Conservation (phyloP, 2,888 invertebrate species). For the Nomada fabriciana region DNA sequence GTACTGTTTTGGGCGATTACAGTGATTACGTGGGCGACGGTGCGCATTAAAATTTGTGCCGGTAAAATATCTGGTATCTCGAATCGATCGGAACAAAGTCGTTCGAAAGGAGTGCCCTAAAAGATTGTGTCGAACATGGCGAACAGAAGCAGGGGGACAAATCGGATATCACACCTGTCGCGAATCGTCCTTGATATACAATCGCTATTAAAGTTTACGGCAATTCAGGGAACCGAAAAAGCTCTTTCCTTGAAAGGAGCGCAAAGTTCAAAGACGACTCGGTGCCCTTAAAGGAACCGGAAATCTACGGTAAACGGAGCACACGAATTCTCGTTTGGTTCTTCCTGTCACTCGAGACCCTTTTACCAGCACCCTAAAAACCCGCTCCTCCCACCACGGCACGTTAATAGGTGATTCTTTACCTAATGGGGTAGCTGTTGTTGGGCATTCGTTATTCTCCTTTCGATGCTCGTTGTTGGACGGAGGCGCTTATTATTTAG, state of each 20-base stretch:
- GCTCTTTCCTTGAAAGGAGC: constrained; percentile 1
- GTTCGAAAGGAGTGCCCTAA: neutral
- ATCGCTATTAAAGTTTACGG: neutral
- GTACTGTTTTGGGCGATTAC: constrained; percentile 80
- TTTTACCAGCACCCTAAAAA: constrained; percentile 62
- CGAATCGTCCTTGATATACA: too few relatives aligned
- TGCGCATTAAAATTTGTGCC: constrained; percentile 75
- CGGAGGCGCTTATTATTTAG: constrained; percentile 61
- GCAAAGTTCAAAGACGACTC: constrained; percentile 37
- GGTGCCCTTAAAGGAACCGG: constrained; percentile 53
- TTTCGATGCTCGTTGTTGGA: constrained; percentile 37
- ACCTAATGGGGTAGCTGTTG: constrained; percentile 72
- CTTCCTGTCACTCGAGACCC: constrained; percentile 78
- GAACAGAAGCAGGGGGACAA: neutral
- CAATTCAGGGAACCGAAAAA: neutral
- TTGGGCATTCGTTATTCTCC: constrained; percentile 56
- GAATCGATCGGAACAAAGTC: too few relatives aligned
- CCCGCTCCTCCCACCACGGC: constrained; percentile 68
- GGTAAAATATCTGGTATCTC: constrained; percentile 32
- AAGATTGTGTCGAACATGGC: too few relatives aligned
- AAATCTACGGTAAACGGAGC: constrained; percentile 63
- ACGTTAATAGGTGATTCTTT: constrained; percentile 71
- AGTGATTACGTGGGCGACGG: constrained; percentile 79
- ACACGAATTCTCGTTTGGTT: constrained; percentile 54
- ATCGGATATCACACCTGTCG: too few relatives aligned